These are phyloP conservation scores for Hypolimnas misippus DNA, from an alignment of 2,888 invertebrate genomes.

Conservation along the genomic window DNA sequence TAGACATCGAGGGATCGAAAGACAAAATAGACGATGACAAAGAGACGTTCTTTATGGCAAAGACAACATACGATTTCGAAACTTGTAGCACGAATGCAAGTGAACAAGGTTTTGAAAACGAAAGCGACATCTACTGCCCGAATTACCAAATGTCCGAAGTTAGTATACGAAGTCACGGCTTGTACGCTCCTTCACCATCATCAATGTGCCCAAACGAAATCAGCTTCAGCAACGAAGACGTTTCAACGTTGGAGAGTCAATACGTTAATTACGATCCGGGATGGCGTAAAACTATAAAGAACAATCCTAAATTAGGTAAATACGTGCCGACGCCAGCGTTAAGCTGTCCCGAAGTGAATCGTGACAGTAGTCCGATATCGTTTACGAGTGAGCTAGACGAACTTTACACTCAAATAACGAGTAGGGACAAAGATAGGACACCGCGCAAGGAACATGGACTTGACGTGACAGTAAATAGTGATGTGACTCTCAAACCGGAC, in stretches of 20 bases:
- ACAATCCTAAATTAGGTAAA: slow-evolving; percentile 70
- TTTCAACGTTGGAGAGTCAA: slow-evolving; percentile 78
- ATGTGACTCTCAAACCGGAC: slow-evolving; percentile 75
- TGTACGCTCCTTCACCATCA: slow-evolving; percentile 85
- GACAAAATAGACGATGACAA: slow-evolving; percentile 70
- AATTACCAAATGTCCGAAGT: slow-evolving; percentile 86
- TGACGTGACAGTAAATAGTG: slow-evolving; percentile 74
- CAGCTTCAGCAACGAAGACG: slow-evolving; percentile 79
- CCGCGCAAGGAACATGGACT: slow-evolving; percentile 60
- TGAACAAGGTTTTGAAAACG: slow-evolving; percentile 81
- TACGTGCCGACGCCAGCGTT: slow-evolving; percentile 71
- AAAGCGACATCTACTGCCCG: slow-evolving; percentile 85
- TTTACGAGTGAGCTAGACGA: slow-evolving; percentile 86
- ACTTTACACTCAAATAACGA: slow-evolving; percentile 87
- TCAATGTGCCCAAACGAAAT: slow-evolving; percentile 81
- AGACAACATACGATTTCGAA: slow-evolving; percentile 75
- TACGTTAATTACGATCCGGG: slow-evolving; percentile 85
- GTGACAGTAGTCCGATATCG: slow-evolving; percentile 73
- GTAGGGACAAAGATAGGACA: slow-evolving; percentile 68
- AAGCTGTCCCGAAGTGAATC: slow-evolving; percentile 76
- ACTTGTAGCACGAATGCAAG: slow-evolving; percentile 77
- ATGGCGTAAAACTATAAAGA: slow-evolving; percentile 75
- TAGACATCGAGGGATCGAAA: slow-evolving; percentile 56
- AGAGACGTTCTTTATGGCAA: slow-evolving; percentile 72
- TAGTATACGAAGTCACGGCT: slow-evolving; percentile 85